These are phyloP conservation scores for Laspeyria flexula DNA, from an alignment of 2,888 invertebrate species.

Conservation along the genomic window DNA sequence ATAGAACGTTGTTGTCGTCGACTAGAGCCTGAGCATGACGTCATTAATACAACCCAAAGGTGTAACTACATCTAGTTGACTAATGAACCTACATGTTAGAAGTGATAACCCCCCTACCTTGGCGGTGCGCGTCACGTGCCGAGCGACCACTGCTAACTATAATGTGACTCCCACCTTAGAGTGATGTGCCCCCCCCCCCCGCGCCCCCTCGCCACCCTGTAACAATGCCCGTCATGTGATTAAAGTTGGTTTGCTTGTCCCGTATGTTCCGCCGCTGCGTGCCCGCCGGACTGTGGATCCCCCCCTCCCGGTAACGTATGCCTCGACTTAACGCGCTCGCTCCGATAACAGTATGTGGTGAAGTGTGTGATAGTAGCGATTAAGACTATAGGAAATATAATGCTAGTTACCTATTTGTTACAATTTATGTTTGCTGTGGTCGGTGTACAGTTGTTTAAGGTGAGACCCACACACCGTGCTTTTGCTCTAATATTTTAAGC, in stretches of 20 bases:
- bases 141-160: no score
- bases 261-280: conserved; percentile 80
- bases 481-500: conserved; percentile 13
- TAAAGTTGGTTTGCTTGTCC: conserved; percentile 82
- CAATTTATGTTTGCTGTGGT: conserved; percentile 99
- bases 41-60: conserved; percentile 76
- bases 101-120: conserved; percentile 81
- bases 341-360: conserved; percentile 95
- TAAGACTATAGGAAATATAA: conserved; percentile 99
- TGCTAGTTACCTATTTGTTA: conserved; percentile 99
- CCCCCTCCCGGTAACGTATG: conserved; percentile 77
- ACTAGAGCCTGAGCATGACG: conserved; percentile 60
- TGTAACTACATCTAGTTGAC: conserved; percentile 69
- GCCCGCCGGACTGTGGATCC: conserved; percentile 55
- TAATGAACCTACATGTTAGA: conserved; percentile 59
- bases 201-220: conserved; percentile 49
- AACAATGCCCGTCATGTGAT: no score
- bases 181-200: conserved; percentile 30
- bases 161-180: conserved; percentile 64
- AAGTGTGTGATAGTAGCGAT: conserved; percentile 99
- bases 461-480: conserved; percentile 77
- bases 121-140: conserved; percentile 66
- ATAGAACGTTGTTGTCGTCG: conserved; percentile 60
- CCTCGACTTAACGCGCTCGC: conserved; percentile 67
- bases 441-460: conserved; percentile 99